Evolutionary conservation across 2,888 invertebrate genomes (phyloP).

Genomic region (Aelia acuminata): DNA sequence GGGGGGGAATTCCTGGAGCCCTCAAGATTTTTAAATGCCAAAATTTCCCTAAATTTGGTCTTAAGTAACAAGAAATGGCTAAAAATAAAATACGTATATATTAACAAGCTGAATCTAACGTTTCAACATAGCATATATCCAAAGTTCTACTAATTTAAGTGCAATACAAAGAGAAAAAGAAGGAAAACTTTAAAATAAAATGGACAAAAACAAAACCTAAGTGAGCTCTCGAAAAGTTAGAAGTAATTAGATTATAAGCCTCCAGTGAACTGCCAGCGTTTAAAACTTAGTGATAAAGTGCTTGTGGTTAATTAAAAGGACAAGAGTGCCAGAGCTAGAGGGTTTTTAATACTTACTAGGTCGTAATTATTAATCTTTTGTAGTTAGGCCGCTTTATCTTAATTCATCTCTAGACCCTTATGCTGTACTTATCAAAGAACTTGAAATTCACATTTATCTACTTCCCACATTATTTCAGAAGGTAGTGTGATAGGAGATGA

Average conservation of each 20-base stretch:
- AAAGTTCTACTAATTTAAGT: neutral
- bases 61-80: no score
- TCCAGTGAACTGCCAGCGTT: neutral
- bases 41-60: no score
- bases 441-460: no score
- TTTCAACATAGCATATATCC: neutral
- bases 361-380: neutral
- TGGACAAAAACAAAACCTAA: neutral
- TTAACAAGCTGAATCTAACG: no score
- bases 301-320: neutral
- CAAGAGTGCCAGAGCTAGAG: neutral
- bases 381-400: neutral
- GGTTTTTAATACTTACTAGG: neutral
- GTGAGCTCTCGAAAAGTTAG: slow-evolving; percentile 4
- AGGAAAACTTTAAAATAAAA: neutral
- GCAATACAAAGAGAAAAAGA: neutral
- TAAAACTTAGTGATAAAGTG: slow-evolving; percentile 22
- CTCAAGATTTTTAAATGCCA: no score
- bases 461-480: no score
- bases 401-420: no score
- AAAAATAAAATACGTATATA: no score
- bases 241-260: slow-evolving; percentile 11
- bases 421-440: no score
- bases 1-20: no score
- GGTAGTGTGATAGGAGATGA: no score